A percentile compares a stretch with the other conserved stretches of the same genome.
Evolutionary conservation across 2,888 invertebrate species (phyloP).

Genomic region (Andrena praecox): DNA sequence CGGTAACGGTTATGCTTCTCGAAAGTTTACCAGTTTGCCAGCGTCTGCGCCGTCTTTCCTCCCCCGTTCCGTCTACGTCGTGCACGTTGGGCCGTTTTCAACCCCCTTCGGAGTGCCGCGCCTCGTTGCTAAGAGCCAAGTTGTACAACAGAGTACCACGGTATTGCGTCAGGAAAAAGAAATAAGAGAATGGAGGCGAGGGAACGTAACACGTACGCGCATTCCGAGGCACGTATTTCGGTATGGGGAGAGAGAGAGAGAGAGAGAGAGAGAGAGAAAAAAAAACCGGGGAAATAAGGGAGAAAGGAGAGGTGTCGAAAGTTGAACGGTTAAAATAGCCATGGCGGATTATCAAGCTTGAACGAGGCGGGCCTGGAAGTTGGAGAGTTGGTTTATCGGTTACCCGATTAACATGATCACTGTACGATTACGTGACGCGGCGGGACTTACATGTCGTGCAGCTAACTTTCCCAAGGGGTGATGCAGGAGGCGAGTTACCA

Average conservation of each 20-base stretch:
- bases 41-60: conserved; percentile 42
- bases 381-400: conserved; percentile 60
- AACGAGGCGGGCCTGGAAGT: conserved; percentile 27
- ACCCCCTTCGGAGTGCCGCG: conserved; percentile 57
- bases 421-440: conserved; percentile 72
- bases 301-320: background rate
- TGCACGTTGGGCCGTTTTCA: conserved; percentile 55
- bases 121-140: conserved; percentile 67
- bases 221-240: background rate
- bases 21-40: conserved; percentile 75
- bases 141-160: conserved; percentile 46
- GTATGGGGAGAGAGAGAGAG: too few species aligned
- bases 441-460: conserved; percentile 55
- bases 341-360: conserved; percentile 15
- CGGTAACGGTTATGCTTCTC: conserved; percentile 76
- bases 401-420: conserved; percentile 75
- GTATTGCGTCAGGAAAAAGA: conserved; percentile 12
- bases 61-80: conserved; percentile 11
- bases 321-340: conserved; percentile 7
- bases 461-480: conserved; percentile 59
- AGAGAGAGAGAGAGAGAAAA: too few species aligned
- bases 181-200: background rate
- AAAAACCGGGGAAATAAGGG: background rate
- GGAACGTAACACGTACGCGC: conserved; percentile 5
- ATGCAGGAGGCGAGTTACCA: conserved; percentile 41